phyloP scores from a whole-genome alignment of 2,797 vertebrate genomes.

The Podarcis lilfordi region DNA sequence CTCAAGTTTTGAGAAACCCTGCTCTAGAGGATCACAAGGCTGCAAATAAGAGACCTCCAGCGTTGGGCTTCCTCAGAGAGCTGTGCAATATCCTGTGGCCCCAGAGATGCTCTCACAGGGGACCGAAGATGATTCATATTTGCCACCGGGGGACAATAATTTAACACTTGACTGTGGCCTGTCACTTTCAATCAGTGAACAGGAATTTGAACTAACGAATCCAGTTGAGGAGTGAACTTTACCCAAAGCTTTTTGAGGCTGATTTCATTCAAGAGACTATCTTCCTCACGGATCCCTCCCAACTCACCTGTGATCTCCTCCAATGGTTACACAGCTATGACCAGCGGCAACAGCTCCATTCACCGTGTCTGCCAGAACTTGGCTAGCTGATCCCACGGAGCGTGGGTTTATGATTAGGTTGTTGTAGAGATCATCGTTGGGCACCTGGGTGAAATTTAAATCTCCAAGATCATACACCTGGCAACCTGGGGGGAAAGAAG shows the following conservation, averaged over 20 bases:
- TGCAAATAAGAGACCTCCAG: too few species aligned
- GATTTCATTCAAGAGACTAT: background rate
- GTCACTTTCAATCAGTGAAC: background rate
- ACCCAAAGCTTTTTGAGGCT: background rate
- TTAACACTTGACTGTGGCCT: background rate
- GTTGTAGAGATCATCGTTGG: slow-evolving; percentile 91
- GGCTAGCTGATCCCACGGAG: slow-evolving; percentile 90
- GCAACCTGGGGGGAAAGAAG: slow-evolving; percentile 82
- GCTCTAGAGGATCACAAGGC: too few species aligned
- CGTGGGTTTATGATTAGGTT: slow-evolving; percentile 87
- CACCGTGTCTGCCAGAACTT: slow-evolving; percentile 86
- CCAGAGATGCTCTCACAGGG: too few species aligned
- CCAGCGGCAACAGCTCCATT: slow-evolving; percentile 87
- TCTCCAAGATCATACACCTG: slow-evolving; percentile 93
- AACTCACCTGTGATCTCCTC: slow-evolving; percentile 95
- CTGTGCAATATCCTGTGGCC: too few species aligned
- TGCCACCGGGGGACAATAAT: background rate
- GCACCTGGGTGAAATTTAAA: slow-evolving; percentile 87
- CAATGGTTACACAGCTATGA: slow-evolving; percentile 91
- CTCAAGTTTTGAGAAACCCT: too few species aligned
- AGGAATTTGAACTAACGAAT: background rate
- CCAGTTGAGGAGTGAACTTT: background rate
- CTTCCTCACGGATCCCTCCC: background rate
- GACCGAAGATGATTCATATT: background rate
- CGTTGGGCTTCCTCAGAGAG: too few species aligned